Conservation (phyloP, 2,888 invertebrate genomes). For the Amblyjoppa fuscipennis region DNA sequence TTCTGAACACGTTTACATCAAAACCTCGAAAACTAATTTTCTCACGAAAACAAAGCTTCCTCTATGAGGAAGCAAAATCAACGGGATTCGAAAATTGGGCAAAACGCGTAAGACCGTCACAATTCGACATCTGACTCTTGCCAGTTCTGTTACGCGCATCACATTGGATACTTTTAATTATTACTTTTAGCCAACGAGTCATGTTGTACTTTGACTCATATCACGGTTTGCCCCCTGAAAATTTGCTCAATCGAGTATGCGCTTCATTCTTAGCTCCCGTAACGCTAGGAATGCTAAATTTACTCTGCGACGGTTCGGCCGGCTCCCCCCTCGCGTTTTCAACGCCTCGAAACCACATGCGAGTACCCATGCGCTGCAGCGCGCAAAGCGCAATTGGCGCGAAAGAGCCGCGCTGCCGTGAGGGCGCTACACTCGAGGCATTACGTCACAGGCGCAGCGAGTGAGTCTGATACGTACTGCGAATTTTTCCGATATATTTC, state of each 20-base stretch:
- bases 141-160: not conserved
- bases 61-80: not conserved
- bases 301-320: not conserved
- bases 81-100: slow-evolving; percentile 20
- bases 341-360: too few relatives aligned
- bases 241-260: slow-evolving; percentile 15
- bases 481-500: too few relatives aligned
- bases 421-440: too few relatives aligned
- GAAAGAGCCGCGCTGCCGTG: too few relatives aligned
- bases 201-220: slow-evolving; percentile 32
- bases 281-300: not conserved
- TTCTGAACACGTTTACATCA: too few relatives aligned
- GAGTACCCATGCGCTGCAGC: not conserved
- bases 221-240: not conserved
- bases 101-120: not conserved
- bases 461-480: too few relatives aligned
- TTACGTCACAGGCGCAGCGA: too few relatives aligned
- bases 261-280: slow-evolving; percentile 8
- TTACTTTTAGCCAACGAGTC: slow-evolving; percentile 1
- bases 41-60: too few relatives aligned
- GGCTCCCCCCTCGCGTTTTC: too few relatives aligned
- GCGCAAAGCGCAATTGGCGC: too few relatives aligned
- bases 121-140: slow-evolving; percentile 25
- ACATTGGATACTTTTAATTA: slow-evolving; percentile 22
- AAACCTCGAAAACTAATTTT: too few relatives aligned